A percentile compares a stretch with the other conserved stretches of the same genome.
These are phyloP conservation scores for Atta cephalotes DNA, from an alignment of 1,140 invertebrate species.

Conservation along the genomic window DNA sequence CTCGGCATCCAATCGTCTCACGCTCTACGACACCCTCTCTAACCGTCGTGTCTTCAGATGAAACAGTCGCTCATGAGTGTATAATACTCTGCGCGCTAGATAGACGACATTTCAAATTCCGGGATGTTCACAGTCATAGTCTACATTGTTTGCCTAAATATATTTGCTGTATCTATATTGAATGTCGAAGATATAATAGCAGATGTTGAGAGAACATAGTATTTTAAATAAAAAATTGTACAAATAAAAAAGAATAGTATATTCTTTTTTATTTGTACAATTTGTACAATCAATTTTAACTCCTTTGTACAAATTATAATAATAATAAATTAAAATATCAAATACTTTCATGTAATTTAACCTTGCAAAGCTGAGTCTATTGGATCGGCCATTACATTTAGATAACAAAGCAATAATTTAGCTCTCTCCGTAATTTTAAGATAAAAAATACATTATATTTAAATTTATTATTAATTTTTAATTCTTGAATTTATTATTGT, in stretches of 20 bases:
- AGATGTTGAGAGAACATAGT: not conserved
- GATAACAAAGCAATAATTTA: too few species aligned
- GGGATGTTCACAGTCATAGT: slow-evolving; percentile 12
- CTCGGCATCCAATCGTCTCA: slow-evolving; percentile 56
- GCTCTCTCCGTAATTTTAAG: too few species aligned
- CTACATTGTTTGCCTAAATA: not conserved
- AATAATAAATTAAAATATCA: not conserved
- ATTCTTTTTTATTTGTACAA: not conserved
- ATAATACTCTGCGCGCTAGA: slow-evolving; percentile 35
- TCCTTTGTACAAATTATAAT: not conserved
- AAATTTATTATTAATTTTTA: too few species aligned
- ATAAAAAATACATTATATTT: too few species aligned
- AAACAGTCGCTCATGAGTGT: slow-evolving; percentile 45
- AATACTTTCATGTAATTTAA: not conserved
- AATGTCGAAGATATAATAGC: not conserved
- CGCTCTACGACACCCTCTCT: slow-evolving; percentile 44
- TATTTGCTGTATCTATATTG: not conserved
- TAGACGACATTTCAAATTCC: slow-evolving; percentile 33
- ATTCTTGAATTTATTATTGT: too few species aligned
- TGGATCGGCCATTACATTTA: too few species aligned
- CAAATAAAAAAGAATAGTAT: not conserved
- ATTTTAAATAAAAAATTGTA: slow-evolving; percentile 17
- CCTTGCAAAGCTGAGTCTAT: too few species aligned
- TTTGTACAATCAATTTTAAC: not conserved
- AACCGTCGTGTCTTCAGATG: slow-evolving; percentile 54